phyloP scores from a whole-genome alignment of 2,797 vertebrate species.

The Emys orbicularis region DNA sequence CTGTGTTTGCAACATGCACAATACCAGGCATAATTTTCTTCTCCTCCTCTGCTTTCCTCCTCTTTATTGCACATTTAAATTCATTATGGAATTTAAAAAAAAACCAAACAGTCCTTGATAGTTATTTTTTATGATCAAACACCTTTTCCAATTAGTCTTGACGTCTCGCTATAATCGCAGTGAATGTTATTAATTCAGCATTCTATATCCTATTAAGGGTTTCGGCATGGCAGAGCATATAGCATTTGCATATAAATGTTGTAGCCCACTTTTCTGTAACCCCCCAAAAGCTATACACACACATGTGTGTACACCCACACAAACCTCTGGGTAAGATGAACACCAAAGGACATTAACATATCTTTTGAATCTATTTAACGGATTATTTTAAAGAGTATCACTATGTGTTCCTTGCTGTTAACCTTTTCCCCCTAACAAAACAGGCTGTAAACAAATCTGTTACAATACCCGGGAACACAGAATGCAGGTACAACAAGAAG shows the following conservation, averaged over 20 bases:
- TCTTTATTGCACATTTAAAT: conserved; percentile 67
- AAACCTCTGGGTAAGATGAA: neutral
- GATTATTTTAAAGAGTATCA: neutral
- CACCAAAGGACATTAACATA: neutral
- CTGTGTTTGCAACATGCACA: conserved; percentile 46
- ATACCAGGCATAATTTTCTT: conserved; percentile 52
- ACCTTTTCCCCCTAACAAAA: neutral
- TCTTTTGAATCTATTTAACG: neutral
- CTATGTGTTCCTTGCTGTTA: neutral
- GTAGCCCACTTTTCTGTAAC: neutral
- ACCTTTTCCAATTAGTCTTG: conserved; percentile 76
- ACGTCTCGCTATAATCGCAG: conserved; percentile 71
- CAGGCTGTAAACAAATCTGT: neutral
- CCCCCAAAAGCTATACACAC: neutral
- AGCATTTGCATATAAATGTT: conserved; percentile 63
- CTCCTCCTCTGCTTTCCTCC: conserved; percentile 6
- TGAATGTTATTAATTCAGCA: conserved; percentile 75
- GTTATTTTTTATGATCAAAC: conserved; percentile 74
- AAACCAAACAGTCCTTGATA: conserved; percentile 9
- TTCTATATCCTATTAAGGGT: conserved; percentile 54
- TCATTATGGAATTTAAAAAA: conserved; percentile 20
- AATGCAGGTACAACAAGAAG: neutral
- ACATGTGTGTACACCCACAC: neutral
- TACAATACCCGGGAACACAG: neutral
- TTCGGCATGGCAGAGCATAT: conserved; percentile 59